Conservation (phyloP, 2,113 vertebrate genomes). For the Oncorhynchus mykiss region DNA sequence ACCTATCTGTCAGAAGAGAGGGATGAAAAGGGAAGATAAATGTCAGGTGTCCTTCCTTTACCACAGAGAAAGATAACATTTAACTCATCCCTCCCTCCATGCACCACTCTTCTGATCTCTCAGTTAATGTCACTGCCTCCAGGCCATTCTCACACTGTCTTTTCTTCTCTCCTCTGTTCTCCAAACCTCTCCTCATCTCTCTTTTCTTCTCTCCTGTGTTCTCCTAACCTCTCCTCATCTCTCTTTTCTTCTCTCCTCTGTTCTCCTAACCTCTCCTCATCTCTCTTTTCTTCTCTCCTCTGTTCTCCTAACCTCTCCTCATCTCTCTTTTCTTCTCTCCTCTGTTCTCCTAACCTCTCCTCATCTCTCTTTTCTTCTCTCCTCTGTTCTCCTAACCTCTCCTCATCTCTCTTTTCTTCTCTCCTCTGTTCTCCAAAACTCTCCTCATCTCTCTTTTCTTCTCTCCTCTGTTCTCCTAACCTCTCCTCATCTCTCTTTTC, state of each 20-base stretch:
- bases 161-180: slow-evolving; percentile 32
- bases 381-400: too few species aligned
- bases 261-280: neutral
- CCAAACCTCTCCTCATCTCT: slow-evolving; percentile 25
- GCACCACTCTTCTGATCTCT: slow-evolving; percentile 32
- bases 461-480: too few species aligned
- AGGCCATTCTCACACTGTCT: neutral
- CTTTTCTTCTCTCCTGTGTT: slow-evolving; percentile 37
- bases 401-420: too few species aligned
- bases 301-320: neutral
- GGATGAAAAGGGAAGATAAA: slow-evolving; percentile 60
- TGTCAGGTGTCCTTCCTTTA: slow-evolving; percentile 56
- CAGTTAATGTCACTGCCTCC: slow-evolving; percentile 34
- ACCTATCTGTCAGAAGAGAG: slow-evolving; percentile 50
- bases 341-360: neutral
- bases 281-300: neutral
- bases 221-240: slow-evolving; percentile 26
- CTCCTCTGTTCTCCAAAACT: too few species aligned
- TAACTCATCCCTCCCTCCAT: slow-evolving; percentile 42
- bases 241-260: neutral
- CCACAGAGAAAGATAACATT: slow-evolving; percentile 63
- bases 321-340: too few species aligned
- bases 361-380: neutral
- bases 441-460: too few species aligned
- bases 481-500: too few species aligned